These are phyloP conservation scores for Haemorhous mexicanus DNA, from an alignment of 2,113 vertebrate species.

Conservation along the genomic window DNA sequence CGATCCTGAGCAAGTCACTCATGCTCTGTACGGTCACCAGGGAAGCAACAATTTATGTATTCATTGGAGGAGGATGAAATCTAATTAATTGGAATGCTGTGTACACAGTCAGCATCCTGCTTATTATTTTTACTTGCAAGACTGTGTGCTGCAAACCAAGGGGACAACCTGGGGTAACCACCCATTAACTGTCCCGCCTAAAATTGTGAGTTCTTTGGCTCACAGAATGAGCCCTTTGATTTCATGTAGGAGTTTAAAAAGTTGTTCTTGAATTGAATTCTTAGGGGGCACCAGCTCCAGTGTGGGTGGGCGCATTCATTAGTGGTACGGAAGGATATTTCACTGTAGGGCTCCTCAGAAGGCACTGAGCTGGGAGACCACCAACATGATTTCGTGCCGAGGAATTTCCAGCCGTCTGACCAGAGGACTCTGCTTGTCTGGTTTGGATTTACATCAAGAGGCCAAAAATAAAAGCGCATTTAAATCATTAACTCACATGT, in stretches of 20 bases:
- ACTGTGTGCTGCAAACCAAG: not conserved
- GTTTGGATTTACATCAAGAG: conserved; percentile 69
- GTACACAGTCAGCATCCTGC: not conserved
- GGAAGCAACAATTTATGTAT: not conserved
- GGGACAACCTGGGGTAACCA: not conserved
- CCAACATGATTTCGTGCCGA: conserved; percentile 67
- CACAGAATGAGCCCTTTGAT: conserved; percentile 65
- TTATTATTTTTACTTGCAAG: not conserved
- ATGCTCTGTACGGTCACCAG: not conserved
- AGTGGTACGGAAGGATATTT: conserved; percentile 64
- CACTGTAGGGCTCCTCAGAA: conserved; percentile 60
- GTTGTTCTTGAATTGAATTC: conserved; percentile 65
- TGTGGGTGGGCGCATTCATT: conserved; percentile 80
- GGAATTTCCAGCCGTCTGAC: conserved; percentile 79
- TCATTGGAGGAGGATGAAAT: conserved; percentile 5
- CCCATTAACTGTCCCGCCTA: not conserved
- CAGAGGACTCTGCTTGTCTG: conserved; percentile 70
- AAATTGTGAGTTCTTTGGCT: conserved; percentile 43
- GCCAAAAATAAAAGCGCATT: conserved; percentile 66
- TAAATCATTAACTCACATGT: conserved; percentile 64
- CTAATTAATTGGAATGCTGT: conserved; percentile 18
- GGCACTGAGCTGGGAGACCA: conserved; percentile 67
- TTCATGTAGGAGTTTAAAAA: conserved; percentile 58
- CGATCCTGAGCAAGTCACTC: not conserved
- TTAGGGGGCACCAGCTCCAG: conserved; percentile 55